A percentile compares a stretch with the other conserved stretches of the same genome.
phyloP scores from a whole-genome alignment of 2,113 vertebrate species.

The Syngnathoides biaculeatus region DNA sequence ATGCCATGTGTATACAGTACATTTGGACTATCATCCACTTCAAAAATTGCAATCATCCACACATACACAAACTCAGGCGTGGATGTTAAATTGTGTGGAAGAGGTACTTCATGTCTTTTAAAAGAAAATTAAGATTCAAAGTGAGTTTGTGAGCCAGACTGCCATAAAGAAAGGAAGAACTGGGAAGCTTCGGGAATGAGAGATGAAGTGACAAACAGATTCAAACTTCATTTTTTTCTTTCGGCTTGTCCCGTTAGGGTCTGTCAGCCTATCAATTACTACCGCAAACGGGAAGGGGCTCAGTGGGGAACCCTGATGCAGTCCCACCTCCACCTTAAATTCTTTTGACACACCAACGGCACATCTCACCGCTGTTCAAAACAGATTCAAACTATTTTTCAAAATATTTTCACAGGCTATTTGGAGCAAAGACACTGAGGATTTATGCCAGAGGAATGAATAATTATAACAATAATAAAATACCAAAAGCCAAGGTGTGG shows the following conservation, averaged over 20 bases:
- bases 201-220: neutral
- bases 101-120: neutral
- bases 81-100: neutral
- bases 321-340: too few relatives aligned
- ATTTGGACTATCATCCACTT: neutral
- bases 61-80: neutral
- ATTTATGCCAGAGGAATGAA: neutral
- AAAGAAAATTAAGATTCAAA: neutral
- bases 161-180: neutral
- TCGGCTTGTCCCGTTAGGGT: too few relatives aligned
- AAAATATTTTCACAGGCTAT: neutral
- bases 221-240: too few relatives aligned
- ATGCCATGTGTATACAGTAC: neutral
- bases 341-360: too few relatives aligned
- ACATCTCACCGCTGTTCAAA: too few relatives aligned
- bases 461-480: neutral
- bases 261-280: too few relatives aligned
- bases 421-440: neutral
- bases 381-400: neutral
- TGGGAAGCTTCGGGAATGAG: neutral
- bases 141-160: neutral
- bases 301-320: too few relatives aligned
- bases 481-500: neutral
- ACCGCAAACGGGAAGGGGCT: too few relatives aligned
- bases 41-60: neutral